Conservation (phyloP, 2,888 invertebrate genomes). For the Agonopterix alstromeriana region DNA sequence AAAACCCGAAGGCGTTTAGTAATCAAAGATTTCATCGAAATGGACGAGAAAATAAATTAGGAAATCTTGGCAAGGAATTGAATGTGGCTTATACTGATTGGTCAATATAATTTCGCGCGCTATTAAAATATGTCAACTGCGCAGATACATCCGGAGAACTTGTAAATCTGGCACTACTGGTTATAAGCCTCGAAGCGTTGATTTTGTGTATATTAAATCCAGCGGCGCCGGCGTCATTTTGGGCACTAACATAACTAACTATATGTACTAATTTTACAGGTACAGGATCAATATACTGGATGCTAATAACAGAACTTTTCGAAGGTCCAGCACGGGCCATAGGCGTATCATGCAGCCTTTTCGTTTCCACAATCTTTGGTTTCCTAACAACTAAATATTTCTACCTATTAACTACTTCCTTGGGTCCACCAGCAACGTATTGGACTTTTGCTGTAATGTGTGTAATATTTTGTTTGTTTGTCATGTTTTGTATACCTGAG, state of each 20-base stretch:
- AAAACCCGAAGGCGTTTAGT: too few relatives aligned
- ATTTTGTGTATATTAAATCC: neutral
- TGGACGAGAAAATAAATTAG: too few relatives aligned
- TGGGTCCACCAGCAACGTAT: conserved; percentile 40
- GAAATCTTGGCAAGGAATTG: too few relatives aligned
- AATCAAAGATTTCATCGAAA: too few relatives aligned
- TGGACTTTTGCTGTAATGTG: conserved; percentile 34
- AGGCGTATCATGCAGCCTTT: conserved; percentile 25
- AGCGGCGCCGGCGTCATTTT: neutral
- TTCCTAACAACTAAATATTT: conserved; percentile 44
- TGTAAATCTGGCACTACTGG: too few relatives aligned
- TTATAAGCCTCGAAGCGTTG: neutral
- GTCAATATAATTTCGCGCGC: too few relatives aligned
- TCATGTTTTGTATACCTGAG: conserved; percentile 43
- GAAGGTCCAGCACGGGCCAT: conserved; percentile 36
- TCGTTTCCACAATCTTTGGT: conserved; percentile 15
- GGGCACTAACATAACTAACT: neutral
- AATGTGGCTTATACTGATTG: too few relatives aligned
- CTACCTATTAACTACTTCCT: conserved; percentile 18
- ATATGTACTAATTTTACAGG: conserved; percentile 27
- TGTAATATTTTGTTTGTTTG: conserved; percentile 22
- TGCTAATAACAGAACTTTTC: conserved; percentile 42
- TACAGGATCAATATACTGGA: conserved; percentile 43
- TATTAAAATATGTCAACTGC: too few relatives aligned
- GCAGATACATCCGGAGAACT: too few relatives aligned